A percentile compares a stretch with the other conserved stretches of the same genome.
phyloP scores from a whole-genome alignment of 2,113 vertebrate species.

The Gymnarchus niloticus region DNA sequence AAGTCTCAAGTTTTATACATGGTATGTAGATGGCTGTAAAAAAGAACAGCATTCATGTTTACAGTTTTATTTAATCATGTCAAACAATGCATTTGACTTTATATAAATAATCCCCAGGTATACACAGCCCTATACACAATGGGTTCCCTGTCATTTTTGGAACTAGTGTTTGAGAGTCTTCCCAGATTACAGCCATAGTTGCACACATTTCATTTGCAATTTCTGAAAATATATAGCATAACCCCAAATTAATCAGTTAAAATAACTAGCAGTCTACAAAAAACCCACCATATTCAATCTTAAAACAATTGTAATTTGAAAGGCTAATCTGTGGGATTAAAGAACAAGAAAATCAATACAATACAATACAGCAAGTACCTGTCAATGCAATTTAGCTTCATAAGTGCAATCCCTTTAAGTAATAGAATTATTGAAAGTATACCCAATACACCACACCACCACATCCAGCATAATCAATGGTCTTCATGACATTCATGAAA shows the following conservation, averaged over 20 bases:
- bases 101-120: background rate
- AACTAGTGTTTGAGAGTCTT: background rate
- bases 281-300: too few relatives aligned
- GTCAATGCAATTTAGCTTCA: background rate
- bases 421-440: background rate
- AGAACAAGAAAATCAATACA: slow-evolving; percentile 2
- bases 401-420: background rate
- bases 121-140: background rate
- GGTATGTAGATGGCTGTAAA: background rate
- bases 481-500: background rate
- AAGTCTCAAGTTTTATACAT: background rate
- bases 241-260: background rate
- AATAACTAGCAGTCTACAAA: too few relatives aligned
- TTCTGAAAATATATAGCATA: background rate
- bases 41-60: background rate
- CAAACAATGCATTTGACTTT: background rate
- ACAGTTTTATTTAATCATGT: background rate
- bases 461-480: background rate
- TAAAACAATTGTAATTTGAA: background rate
- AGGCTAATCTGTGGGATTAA: background rate
- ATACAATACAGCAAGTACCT: slow-evolving; percentile 1
- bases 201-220: background rate
- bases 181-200: background rate
- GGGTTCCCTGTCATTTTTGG: background rate
- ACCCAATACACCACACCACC: background rate